These are phyloP conservation scores for Lasioglossum baleicum DNA, from an alignment of 1,140 invertebrate genomes.

Conservation along the genomic window DNA sequence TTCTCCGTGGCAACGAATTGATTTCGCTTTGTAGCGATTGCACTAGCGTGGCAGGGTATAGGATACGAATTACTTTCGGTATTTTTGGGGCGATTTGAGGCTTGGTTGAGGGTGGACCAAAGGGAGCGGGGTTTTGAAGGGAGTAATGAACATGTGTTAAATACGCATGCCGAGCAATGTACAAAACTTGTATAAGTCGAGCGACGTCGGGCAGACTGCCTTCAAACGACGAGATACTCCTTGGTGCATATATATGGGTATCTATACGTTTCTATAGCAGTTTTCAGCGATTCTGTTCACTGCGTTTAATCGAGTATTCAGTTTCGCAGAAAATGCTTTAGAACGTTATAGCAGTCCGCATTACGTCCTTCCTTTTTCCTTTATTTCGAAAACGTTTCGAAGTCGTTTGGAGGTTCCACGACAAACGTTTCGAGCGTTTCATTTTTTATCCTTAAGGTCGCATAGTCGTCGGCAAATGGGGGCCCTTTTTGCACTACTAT, in stretches of 20 bases:
- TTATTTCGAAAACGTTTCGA: conserved; percentile 7
- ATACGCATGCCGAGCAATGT: conserved; percentile 55
- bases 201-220: conserved; percentile 67
- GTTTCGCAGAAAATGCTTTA: conserved; percentile 33
- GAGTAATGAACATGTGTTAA: conserved; percentile 37
- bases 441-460: no score
- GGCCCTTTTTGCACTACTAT: no score
- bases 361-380: background rate
- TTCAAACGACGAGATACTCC: conserved; percentile 59
- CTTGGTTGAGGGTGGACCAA: background rate
- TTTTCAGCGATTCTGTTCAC: conserved; percentile 27
- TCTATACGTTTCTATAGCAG: conserved; percentile 27
- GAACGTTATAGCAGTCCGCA: conserved; percentile 24
- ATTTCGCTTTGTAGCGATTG: conserved; percentile 66
- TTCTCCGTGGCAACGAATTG: conserved; percentile 53
- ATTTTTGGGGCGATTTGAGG: background rate
- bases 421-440: no score
- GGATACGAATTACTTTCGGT: no score
- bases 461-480: no score
- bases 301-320: background rate
- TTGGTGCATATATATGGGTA: conserved; percentile 27
- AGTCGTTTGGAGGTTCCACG: no score
- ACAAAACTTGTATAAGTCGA: conserved; percentile 57
- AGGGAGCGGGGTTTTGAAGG: conserved; percentile 74
- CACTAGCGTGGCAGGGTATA: conserved; percentile 21